Evolutionary conservation across 2,888 invertebrate genomes (phyloP), one percentile per base, ranked within the genome.

Genomic region (Orthonevra nobilis): DNA sequence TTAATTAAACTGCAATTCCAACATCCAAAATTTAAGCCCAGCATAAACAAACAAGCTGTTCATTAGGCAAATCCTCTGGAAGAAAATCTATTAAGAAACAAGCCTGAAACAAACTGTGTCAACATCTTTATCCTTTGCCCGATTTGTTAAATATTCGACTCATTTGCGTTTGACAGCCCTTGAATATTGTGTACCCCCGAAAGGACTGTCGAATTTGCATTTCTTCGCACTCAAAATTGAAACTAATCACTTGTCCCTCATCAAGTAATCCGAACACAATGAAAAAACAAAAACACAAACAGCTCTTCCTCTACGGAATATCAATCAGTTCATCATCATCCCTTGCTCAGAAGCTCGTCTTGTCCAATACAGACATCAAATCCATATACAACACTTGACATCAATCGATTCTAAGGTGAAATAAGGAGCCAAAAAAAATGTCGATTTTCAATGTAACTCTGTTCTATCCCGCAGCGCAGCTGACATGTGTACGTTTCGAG

Each of bases 231-330:
- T 46, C 36, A 32, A 32, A 54, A 54, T 32, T 40, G 58, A 66
- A 58, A 64, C 50, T 30, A 54, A 60, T 42, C 60, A 66, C 64
- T 63, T 60, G 38, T 46, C 54, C 60, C 10, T 54, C 40, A 28
- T 72, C 64, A 70, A 36, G 28, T 20, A 40, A 10, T 26, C 69
- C 14, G 14, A 48, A 46, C 19, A 23, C 52, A 42, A 9, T n/a
- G n/a, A n/a, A n/a, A n/a, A n/a, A n/a, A n/a, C n/a, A n/a, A n/a
- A n/a, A n/a, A n/a, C n/a, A n/a, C n/a, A 9, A 17, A 30, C 6
- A 52, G 34, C 10, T 38, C 9, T 32, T n/a, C n/a, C 28, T 54
- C 12, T 26, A 54, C 17, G n/a, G 46, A 46, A 50, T 32, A 32
- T 19, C 42, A 61, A 36, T 48, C 38, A 36, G 9, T 15, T 42